phyloP scores from a whole-genome alignment of 92 coral and sea anemone species.

The Palythoa heliodiscus region DNA sequence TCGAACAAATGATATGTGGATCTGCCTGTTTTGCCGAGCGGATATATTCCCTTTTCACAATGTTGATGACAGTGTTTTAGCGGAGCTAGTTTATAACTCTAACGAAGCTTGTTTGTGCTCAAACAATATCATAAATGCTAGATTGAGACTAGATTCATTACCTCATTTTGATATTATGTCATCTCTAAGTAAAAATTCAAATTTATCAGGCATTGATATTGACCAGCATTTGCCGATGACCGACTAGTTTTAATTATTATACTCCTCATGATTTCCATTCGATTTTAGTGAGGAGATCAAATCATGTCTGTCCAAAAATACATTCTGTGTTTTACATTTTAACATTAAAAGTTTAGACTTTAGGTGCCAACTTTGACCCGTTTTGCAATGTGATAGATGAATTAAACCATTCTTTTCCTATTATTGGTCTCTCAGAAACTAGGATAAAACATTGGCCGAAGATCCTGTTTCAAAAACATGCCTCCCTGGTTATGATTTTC shows the following conservation, averaged over 20 bases:
- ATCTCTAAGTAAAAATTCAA: constrained; percentile 11
- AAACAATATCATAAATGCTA: constrained; percentile 7
- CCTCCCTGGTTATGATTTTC: no score
- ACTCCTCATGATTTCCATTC: constrained; percentile 25
- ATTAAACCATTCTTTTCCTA: no score
- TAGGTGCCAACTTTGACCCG: not conserved
- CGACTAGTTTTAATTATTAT: constrained; percentile 9
- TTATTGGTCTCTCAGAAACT: constrained; percentile 13
- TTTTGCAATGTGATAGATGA: constrained; percentile 30
- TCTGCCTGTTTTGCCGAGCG: constrained; percentile 40
- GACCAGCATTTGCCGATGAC: constrained; percentile 6
- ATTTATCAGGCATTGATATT: not conserved
- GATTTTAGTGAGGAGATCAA: constrained; percentile 4
- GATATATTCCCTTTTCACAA: constrained; percentile 47
- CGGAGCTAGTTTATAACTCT: constrained; percentile 35
- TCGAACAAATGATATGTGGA: constrained; percentile 47
- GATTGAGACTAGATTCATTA: constrained; percentile 8
- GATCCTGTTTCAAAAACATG: not conserved
- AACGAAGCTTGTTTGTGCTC: constrained; percentile 11
- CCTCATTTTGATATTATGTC: not conserved
- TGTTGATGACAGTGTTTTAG: constrained; percentile 23
- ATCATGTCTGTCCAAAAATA: constrained; percentile 1
- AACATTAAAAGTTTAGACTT: constrained; percentile 20
- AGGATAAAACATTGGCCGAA: not conserved
- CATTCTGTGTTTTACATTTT: constrained; percentile 6